These are phyloP conservation scores for Stichodactyla helianthus DNA, from an alignment of 64 coral and sea anemone species.

Conservation along the genomic window DNA sequence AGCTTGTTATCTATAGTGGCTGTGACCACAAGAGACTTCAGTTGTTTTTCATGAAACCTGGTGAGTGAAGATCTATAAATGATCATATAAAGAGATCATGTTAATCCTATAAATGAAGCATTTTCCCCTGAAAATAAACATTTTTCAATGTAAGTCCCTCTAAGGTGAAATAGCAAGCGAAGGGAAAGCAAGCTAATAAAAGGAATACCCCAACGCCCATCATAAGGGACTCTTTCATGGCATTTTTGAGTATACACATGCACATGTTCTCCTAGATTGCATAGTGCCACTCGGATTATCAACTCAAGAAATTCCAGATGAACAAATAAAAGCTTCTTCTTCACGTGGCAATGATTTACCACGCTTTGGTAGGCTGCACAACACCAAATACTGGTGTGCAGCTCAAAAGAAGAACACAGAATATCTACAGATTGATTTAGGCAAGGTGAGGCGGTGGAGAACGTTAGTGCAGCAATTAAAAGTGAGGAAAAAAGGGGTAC, in stretches of 20 bases:
- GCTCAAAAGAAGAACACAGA: slow-evolving; percentile 46
- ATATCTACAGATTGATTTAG: slow-evolving; percentile 68
- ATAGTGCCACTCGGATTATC: slow-evolving; percentile 47
- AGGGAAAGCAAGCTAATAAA: too few relatives aligned
- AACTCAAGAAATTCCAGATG: slow-evolving; percentile 37
- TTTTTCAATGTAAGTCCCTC: too few relatives aligned
- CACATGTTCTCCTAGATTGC: slow-evolving; percentile 45
- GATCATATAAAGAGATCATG: too few relatives aligned
- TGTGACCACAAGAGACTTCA: slow-evolving; percentile 42
- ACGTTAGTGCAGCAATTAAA: too few relatives aligned
- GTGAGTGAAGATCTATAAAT: too few relatives aligned
- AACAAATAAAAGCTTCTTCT: slow-evolving; percentile 61
- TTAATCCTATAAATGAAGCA: too few relatives aligned
- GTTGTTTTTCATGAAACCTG: slow-evolving; percentile 43
- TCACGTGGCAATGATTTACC: slow-evolving; percentile 6
- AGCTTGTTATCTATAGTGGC: slow-evolving; percentile 37
- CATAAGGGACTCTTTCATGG: too few relatives aligned
- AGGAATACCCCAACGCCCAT: too few relatives aligned
- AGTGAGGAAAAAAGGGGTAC: too few relatives aligned
- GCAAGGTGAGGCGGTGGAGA: slow-evolving; percentile 23
- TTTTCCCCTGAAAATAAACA: too few relatives aligned
- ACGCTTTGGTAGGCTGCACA: slow-evolving; percentile 37
- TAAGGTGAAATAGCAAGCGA: too few relatives aligned
- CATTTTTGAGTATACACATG: too few relatives aligned
- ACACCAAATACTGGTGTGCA: slow-evolving; percentile 63